Base-by-base conservation (phyloP, 2,888 invertebrate species). In the Camptogramma bilineatum region DNA sequence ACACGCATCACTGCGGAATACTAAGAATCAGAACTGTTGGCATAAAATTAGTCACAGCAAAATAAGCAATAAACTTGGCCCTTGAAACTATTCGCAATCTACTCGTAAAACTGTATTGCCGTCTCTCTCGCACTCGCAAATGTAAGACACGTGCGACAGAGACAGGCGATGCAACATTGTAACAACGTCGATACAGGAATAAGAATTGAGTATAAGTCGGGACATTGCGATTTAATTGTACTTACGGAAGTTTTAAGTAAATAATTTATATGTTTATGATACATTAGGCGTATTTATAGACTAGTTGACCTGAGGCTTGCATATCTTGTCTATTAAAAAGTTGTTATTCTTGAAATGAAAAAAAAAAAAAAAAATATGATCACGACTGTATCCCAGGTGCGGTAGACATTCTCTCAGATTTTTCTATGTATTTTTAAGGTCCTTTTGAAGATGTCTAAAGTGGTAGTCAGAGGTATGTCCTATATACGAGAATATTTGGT, bases 21-120 rank as follows among this genome's bases (percentile, higher is more conserved):
- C 87, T 82, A 70, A 66, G 85, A 87, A 90, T 82, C 70, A 66
- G 85, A 87, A 90, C 78, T 74, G 82, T 82, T 80, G 79, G 86
- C 81, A 86, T 89, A 87, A 89, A 90, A 90, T 90, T 90, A 90
- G 90, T 90, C 86, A 85, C 79, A 72, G 78, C 87, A 89, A 90
- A 90, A 89, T 88, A 87, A 90, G 88, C 86, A 87, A 90, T 88
- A 85, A 85, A 90, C 87, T 78, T 84, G 82, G 81, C 84, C 86
- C 84, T 84, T 75, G 76, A 74, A 82, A 84, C 84, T 82, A 84
- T 87, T 83, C 88, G 83, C 84, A 84, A 86, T 81, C 78, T 79
- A 81, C 79, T 88, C 90, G 85, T 90, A 88, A 91, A 91, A 84
- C 74, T 77, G 72, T 73, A 66, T 73, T 39, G 62, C 74, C 69